phyloP scores from a whole-genome alignment of 2,113 vertebrate genomes.

The Aegotheles bennettii region DNA sequence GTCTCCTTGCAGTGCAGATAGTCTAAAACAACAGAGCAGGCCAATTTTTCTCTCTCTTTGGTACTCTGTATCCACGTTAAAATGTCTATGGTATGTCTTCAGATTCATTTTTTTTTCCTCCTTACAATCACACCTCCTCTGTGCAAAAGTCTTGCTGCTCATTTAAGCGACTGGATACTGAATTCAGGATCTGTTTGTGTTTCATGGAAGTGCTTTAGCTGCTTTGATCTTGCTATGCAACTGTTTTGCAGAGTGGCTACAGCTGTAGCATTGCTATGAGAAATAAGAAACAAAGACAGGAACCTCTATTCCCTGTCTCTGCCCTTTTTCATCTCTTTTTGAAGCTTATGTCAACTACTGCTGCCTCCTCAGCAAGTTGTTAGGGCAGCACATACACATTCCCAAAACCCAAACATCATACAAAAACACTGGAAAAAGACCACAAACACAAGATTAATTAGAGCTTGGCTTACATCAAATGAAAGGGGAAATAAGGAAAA shows the following conservation, averaged over 20 bases:
- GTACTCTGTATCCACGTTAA: neutral
- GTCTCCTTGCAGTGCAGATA: neutral
- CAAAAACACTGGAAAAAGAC: neutral
- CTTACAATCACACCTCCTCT: neutral
- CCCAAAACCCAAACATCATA: neutral
- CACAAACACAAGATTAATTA: neutral
- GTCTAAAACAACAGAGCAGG: neutral
- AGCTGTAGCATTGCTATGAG: neutral
- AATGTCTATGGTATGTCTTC: fast-evolving
- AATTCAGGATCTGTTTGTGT: neutral
- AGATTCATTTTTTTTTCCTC: neutral
- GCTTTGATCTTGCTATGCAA: neutral
- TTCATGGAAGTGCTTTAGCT: neutral
- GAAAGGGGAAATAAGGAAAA: too few species aligned
- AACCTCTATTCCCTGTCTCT: neutral
- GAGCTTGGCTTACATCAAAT: neutral
- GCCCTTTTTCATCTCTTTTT: neutral
- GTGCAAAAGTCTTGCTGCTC: neutral
- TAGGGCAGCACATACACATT: neutral
- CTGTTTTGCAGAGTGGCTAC: neutral
- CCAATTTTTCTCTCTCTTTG: neutral
- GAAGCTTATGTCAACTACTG: neutral
- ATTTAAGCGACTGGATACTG: neutral
- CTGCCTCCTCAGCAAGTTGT: neutral
- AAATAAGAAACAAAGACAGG: neutral